Evolutionary conservation across 1,140 invertebrate genomes (phyloP).

Genomic region (Ericerus pela): DNA sequence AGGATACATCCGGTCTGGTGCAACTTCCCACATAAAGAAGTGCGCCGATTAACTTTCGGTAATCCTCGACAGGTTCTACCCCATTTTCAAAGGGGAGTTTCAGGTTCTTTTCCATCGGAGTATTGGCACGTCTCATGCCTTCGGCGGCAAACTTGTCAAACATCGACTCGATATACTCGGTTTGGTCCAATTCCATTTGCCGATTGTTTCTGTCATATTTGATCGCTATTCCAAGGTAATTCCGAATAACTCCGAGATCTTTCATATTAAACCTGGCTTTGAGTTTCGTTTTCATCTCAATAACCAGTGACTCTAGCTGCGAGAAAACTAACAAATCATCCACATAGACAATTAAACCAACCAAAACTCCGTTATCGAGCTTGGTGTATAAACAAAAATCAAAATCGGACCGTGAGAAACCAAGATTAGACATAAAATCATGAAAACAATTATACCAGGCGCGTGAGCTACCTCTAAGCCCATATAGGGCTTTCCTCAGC

Average conservation of each 20-base stretch:
- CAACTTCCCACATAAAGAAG: slow-evolving; percentile 30
- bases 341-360: slow-evolving; percentile 3
- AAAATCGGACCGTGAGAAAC: neutral
- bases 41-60: slow-evolving; percentile 28
- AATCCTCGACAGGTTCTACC: slow-evolving; percentile 18
- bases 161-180: neutral
- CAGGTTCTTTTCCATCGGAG: neutral
- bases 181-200: neutral
- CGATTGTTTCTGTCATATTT: neutral
- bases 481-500: slow-evolving; percentile 7
- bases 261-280: slow-evolving; percentile 11
- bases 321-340: slow-evolving; percentile 12
- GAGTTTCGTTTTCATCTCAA: neutral
- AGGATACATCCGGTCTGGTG: slow-evolving; percentile 31
- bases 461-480: neutral
- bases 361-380: neutral
- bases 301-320: neutral
- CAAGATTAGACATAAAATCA: neutral
- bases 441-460: slow-evolving; percentile 9
- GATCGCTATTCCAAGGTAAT: slow-evolving; percentile 1
- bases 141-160: neutral
- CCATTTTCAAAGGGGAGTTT: neutral
- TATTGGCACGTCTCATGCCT: neutral
- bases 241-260: neutral
- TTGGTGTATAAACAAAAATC: slow-evolving; percentile 3